Evolutionary conservation across 2,888 invertebrate genomes (phyloP).

Genomic region (Sphaeridia pumilis): DNA sequence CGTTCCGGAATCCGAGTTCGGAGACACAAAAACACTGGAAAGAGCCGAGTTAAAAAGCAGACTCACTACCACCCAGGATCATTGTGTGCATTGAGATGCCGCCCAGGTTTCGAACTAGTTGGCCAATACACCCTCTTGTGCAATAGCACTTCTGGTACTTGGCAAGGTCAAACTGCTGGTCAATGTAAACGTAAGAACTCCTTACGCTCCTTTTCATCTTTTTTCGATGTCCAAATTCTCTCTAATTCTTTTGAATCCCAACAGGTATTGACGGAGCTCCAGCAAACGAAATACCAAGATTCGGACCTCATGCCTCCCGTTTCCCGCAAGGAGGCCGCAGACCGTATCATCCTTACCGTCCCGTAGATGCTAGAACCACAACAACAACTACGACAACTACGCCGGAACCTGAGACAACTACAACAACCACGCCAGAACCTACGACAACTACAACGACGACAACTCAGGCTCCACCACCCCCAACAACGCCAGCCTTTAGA

Average conservation of each 20-base stretch:
- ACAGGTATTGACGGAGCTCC: constrained; percentile 14
- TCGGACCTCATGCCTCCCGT: constrained; percentile 19
- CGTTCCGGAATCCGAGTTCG: constrained; percentile 24
- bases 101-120: constrained; percentile 33
- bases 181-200: constrained; percentile 23
- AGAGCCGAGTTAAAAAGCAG: constrained; percentile 25
- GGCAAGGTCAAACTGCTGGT: constrained; percentile 33
- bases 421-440: constrained; percentile 10
- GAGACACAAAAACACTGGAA: constrained; percentile 26
- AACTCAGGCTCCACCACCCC: background rate
- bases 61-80: constrained; percentile 35
- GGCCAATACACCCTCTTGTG: constrained; percentile 35
- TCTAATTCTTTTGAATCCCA: background rate
- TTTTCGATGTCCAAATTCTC: background rate
- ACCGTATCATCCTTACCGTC: constrained; percentile 5
- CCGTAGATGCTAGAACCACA: constrained; percentile 9
- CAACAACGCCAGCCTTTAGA: background rate
- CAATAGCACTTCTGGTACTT: constrained; percentile 30
- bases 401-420: too few relatives aligned
- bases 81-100: constrained; percentile 34
- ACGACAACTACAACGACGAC: background rate
- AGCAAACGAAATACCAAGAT: constrained; percentile 34
- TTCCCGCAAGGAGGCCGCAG: background rate
- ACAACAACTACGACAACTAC: constrained; percentile 16
- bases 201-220: background rate